Base-by-base conservation (phyloP, 1,140 invertebrate species). In the Hestina assimilis region DNA sequence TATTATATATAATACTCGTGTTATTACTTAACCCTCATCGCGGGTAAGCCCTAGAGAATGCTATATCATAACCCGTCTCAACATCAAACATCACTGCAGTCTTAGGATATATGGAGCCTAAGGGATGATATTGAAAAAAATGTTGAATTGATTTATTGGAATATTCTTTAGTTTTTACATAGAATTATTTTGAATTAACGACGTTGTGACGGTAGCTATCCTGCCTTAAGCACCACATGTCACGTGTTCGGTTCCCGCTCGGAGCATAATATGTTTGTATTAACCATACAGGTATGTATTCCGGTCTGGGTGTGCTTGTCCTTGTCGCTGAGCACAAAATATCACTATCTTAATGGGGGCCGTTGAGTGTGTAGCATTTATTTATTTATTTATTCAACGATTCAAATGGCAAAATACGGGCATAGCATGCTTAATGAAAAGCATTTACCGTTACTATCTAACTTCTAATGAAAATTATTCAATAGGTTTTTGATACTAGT, bases 41-140 rank as follows among this genome's bases (percentile, higher is more conserved):
- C 54, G 54, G 33, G 21, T 42, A 28, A 41, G 19, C 65, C 57
- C 62, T 35, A n/a, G 59, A 66, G 69, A 57, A 26, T 58, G 40
- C 21, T 71, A 68, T 68, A 68, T 71, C 69, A 64, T 58, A 52
- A 45, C 61, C 69, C 58, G 47, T 38, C 59, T 59, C 54, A 55
- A 60, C 58, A 55, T 60, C 51, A 55, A 60, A 59, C 26, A 55
- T 55, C 19, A 48, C 45, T 54, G 28, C 46, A 23, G 33, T 45
- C 41, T 35, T 4, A 23, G 19, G 26, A 53, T 53, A 42, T 41
- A 20, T 35, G 24, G 6, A 46, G 29, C 21, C 41, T 26, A 35
- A 45, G 21, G 17, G 28, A 33, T 33, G 9, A 14, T 53, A 23
- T 38, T 45, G 28, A 46, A 54, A 33, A 52, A 41, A 14, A 53